Base-by-base conservation (phyloP, 2,888 invertebrate species). In the Marronus borbonicus region DNA sequence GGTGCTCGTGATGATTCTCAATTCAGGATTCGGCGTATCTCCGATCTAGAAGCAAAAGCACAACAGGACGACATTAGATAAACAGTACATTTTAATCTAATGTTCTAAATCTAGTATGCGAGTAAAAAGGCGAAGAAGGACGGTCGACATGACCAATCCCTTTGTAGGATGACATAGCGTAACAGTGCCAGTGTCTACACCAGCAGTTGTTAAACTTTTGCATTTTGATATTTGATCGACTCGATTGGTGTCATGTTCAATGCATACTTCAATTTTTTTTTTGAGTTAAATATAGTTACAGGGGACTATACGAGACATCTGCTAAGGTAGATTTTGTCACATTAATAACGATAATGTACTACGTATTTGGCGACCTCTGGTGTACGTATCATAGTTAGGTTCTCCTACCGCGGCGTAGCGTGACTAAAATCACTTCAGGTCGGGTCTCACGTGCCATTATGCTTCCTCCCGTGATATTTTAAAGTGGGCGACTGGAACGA, bases 1-100 rank as follows among this genome's bases (percentile, higher is more conserved):
- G 81, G 95, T 95, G 88, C 93, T 96, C 72, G 97, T 96, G 86
- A 97, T 94, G 86, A 96, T 92, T 87, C 96, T 92, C 82, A 97
- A 90, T 87, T 97, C 97, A 52, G 94, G 93, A 89, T 96, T 96
- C 80, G 95, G 95, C 76, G 93, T 93, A 84, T 97, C 96, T 75
- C 96, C 96, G 85, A 97, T 94, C 96, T 97, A 92, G 79, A 91
- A 91, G 36, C 17, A 78, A 79, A 31, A 36, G 5, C 77, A 75
- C 77, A 69, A 79, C 55, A 75, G n/a, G 17, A 50, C 69, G 74
- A 74, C 79, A 81, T 81, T 79, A 81, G 79, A 81, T 17, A 60
- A 69, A 79, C 75, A 36, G 31, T 77, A 79, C 78, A 80, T 77
- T 66, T 36, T 36, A 36, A 36, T 36, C 39, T 65, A 77, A 77